Evolutionary conservation across 2,888 invertebrate genomes (phyloP), one percentile per base, ranked within the genome.

Genomic region (Eudemis profundana): DNA sequence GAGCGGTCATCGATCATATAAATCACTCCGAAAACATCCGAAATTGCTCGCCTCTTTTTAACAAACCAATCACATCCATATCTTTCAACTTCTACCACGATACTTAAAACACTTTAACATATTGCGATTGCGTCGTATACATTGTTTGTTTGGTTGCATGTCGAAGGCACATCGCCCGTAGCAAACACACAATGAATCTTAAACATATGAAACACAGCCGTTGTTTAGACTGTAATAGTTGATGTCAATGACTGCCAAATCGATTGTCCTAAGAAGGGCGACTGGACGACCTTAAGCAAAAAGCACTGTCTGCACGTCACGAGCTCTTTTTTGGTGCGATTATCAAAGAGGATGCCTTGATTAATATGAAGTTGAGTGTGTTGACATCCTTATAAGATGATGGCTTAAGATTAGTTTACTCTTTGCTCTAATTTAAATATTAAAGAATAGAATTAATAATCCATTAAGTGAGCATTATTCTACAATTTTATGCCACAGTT

Each of bases 231-330:
- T 4, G 3, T 27, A 42, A 23, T 17, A 14, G 15, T 15, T 21
- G 27, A 57, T 17, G 67, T 59, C 67, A 67, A 63, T 63, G 67
- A 67, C 67, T 60, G 17, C 21, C 17, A 59, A 67, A 67, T 59
- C 63, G 40, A 63, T 60, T 63, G 63, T 59, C 67, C 59, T 63
- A 46, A 36, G 54, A 64, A 67, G 63, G 67, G 49, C 47, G 51
- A 56, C 54, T 63, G 27, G 33, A 14, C 15, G 54, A 67, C 53
- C 57, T 63, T 14, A 40, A 51, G 44, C 64, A 57, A 57, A 57
- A 57, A 57, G 1, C n/a, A 27, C 27, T 33, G 59, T 47, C 7
- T 40, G 29, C 49, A 42, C 46, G 61, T 66, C 61, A 54, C 47
- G 29, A 5, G 33, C 3, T 29, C 49, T 38, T 44, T 61, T 64